Conservation (phyloP, 2,113 vertebrate species). For the Barnardius zonarius region DNA sequence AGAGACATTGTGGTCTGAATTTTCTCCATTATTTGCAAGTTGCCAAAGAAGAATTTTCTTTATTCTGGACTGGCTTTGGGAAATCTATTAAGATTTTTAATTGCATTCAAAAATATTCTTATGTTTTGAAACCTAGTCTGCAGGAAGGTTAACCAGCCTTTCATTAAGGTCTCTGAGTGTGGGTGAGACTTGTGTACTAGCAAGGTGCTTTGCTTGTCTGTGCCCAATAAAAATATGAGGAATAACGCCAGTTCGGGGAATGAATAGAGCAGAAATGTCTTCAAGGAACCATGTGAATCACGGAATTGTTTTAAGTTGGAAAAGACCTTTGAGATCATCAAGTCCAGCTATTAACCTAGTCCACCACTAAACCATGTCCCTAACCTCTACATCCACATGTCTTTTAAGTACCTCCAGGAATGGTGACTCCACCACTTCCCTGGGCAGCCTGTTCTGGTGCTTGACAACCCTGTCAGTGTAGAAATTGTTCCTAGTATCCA, state of each 20-base stretch:
- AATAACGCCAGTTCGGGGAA: background rate
- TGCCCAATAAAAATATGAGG: background rate
- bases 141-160: background rate
- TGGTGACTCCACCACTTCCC: background rate
- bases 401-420: background rate
- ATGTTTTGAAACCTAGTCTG: constrained; percentile 38
- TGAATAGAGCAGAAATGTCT: background rate
- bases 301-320: background rate
- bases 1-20: constrained; percentile 61
- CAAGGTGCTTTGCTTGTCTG: background rate
- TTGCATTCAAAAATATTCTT: constrained; percentile 39
- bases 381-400: background rate
- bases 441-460: background rate
- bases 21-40: constrained; percentile 53
- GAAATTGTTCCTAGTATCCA: background rate
- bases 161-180: background rate
- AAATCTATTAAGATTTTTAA: constrained; percentile 42
- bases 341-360: background rate
- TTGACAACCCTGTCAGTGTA: background rate
- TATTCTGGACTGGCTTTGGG: constrained; percentile 43
- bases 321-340: background rate
- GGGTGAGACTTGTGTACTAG: background rate
- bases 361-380: background rate
- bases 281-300: background rate
- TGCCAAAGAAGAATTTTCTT: constrained; percentile 42